phyloP scores from a whole-genome alignment of 2,797 vertebrate species.

The Parauchenoglanis ngamensis region DNA sequence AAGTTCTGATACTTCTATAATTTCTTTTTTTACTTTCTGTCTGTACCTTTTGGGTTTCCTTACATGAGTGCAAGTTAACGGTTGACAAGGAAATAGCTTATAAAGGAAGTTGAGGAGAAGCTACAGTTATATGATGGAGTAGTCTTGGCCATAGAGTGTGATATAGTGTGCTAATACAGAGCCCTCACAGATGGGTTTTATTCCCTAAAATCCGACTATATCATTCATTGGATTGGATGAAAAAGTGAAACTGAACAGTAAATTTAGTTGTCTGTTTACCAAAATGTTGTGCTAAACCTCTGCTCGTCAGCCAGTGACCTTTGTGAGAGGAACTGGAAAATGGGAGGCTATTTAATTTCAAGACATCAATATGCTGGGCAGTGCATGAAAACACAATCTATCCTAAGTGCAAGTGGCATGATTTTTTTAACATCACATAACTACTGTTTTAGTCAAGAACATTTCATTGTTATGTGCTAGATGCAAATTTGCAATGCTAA shows the following conservation, averaged over 20 bases:
- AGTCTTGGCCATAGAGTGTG: not conserved
- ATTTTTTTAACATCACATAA: slow-evolving; percentile 66
- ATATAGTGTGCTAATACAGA: not conserved
- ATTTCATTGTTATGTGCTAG: slow-evolving; percentile 62
- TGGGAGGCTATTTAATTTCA: not conserved
- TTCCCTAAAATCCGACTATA: not conserved
- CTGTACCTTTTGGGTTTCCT: not conserved
- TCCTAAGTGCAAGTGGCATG: slow-evolving; percentile 69
- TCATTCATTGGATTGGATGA: not conserved
- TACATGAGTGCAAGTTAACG: not conserved
- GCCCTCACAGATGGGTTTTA: not conserved
- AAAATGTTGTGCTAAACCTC: not conserved
- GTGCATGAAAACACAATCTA: slow-evolving; percentile 68
- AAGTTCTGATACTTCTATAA: not conserved
- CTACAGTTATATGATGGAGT: not conserved
- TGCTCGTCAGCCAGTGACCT: not conserved
- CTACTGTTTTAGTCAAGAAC: slow-evolving; percentile 69
- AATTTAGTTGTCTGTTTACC: not conserved
- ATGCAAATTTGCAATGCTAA: slow-evolving; percentile 70
- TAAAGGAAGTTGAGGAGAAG: not conserved
- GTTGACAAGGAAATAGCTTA: not conserved
- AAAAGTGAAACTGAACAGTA: not conserved
- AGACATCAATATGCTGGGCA: slow-evolving; percentile 50
- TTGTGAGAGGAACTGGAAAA: not conserved
- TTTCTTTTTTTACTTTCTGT: not conserved